Percentiles rank a stretch among this genome's conserved stretches.
Evolutionary conservation across 2,888 invertebrate genomes (phyloP).

Genomic region (Cephus pygmeus): DNA sequence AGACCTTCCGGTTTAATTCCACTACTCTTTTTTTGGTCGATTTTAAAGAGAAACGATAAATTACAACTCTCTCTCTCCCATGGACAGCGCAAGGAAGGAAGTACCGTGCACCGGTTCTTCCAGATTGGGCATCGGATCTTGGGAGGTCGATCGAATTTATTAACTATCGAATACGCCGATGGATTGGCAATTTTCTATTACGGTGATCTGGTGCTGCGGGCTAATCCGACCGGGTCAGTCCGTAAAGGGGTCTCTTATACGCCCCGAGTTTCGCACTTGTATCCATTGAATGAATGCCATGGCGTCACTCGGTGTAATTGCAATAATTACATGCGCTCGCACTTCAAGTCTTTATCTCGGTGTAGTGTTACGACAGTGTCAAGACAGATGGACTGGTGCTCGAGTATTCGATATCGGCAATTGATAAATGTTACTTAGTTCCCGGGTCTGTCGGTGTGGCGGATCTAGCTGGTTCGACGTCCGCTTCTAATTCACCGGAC

Average conservation of each 20-base stretch:
- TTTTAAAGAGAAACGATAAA: too few species aligned
- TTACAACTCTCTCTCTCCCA: background rate
- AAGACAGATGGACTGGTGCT: conserved; percentile 32
- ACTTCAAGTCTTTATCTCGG: conserved; percentile 21
- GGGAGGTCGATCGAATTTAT: too few species aligned
- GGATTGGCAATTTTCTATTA: too few species aligned
- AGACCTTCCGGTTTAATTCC: too few species aligned
- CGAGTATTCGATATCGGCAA: conserved; percentile 31
- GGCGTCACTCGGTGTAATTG: too few species aligned
- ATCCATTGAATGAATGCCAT: too few species aligned
- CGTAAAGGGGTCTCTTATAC: background rate
- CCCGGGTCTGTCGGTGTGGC: conserved; percentile 37
- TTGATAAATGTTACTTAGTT: conserved; percentile 49
- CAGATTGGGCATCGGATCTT: too few species aligned
- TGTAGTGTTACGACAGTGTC: conserved; percentile 27
- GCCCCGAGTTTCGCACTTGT: too few species aligned
- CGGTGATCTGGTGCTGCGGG: background rate
- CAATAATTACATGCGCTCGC: too few species aligned
- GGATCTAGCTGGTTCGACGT: conserved; percentile 41
- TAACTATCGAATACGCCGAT: too few species aligned
- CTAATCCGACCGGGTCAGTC: background rate
- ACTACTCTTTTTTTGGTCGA: too few species aligned
- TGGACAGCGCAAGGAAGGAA: background rate
- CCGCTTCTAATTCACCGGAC: conserved; percentile 30
- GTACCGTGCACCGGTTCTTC: background rate